phyloP scores from a whole-genome alignment of 2,888 invertebrate genomes.

The Apamea monoglypha region DNA sequence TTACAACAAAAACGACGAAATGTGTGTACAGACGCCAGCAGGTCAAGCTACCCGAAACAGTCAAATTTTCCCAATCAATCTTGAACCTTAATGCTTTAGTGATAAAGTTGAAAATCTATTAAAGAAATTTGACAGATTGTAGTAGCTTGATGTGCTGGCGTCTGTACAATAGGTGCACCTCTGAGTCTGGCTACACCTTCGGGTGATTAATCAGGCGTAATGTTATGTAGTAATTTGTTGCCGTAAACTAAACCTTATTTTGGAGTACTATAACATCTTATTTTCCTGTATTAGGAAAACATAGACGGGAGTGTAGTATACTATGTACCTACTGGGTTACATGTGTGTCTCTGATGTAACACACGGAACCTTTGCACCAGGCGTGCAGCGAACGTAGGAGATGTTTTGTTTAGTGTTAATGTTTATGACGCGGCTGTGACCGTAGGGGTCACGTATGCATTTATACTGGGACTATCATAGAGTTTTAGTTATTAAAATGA shows the following conservation, averaged over 20 bases:
- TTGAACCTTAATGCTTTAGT: too few species aligned
- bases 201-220: too few species aligned
- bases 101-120: too few species aligned
- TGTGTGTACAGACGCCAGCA: neutral
- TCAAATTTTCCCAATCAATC: too few species aligned
- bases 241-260: neutral
- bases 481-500: too few species aligned
- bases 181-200: neutral
- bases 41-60: too few species aligned
- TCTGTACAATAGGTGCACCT: too few species aligned
- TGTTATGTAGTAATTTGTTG: neutral
- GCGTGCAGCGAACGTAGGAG: constrained; percentile 43
- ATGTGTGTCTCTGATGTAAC: constrained; percentile 37
- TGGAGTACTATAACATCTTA: neutral
- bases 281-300: constrained; percentile 5
- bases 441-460: neutral
- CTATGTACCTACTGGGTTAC: neutral
- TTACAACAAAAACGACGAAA: neutral
- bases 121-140: too few species aligned
- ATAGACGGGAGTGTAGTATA: neutral
- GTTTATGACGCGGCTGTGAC: constrained; percentile 13
- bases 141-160: too few species aligned
- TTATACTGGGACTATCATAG: neutral
- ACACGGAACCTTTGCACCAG: constrained; percentile 58
- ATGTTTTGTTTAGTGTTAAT: constrained; percentile 43